Evolutionary conservation across 1,140 invertebrate genomes (phyloP).

Genomic region (Heliconius melpomene): DNA sequence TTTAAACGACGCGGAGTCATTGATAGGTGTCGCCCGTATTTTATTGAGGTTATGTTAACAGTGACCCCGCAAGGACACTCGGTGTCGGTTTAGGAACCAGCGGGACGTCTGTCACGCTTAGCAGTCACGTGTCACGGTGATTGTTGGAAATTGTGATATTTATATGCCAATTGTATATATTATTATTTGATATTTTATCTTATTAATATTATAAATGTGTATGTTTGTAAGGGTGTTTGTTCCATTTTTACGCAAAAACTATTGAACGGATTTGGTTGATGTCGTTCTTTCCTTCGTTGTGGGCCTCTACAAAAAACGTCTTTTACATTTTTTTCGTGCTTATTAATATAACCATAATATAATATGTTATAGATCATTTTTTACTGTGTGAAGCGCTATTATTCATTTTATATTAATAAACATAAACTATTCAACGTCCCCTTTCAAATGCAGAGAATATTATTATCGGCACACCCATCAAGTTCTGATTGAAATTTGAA

Average conservation of each 20-base stretch:
- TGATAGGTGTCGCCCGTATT: conserved; percentile 49
- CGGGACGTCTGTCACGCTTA: conserved; percentile 2
- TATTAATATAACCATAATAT: too few relatives aligned
- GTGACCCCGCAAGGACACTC: conserved; percentile 24
- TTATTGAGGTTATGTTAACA: conserved; percentile 28
- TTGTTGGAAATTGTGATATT: conserved; percentile 16
- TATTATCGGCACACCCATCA: too few relatives aligned
- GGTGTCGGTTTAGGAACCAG: conserved; percentile 14
- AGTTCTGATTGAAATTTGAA: too few relatives aligned
- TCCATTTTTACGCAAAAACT: too few relatives aligned
- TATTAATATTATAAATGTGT: too few relatives aligned
- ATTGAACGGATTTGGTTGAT: too few relatives aligned
- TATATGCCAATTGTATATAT: background rate
- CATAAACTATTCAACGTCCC: background rate
- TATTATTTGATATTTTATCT: background rate
- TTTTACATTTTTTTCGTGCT: too few relatives aligned
- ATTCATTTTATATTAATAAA: background rate
- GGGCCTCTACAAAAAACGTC: too few relatives aligned
- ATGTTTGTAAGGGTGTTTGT: too few relatives aligned
- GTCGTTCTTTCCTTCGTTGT: too few relatives aligned
- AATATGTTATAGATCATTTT: too few relatives aligned
- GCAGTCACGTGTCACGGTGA: background rate
- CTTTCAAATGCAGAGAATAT: background rate
- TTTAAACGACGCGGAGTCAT: conserved; percentile 68
- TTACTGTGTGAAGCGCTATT: too few relatives aligned